Percentiles rank a stretch among this genome's conserved stretches.
phyloP scores from a whole-genome alignment of 2,888 invertebrate species.

The Heteromyza rotundicornis region DNA sequence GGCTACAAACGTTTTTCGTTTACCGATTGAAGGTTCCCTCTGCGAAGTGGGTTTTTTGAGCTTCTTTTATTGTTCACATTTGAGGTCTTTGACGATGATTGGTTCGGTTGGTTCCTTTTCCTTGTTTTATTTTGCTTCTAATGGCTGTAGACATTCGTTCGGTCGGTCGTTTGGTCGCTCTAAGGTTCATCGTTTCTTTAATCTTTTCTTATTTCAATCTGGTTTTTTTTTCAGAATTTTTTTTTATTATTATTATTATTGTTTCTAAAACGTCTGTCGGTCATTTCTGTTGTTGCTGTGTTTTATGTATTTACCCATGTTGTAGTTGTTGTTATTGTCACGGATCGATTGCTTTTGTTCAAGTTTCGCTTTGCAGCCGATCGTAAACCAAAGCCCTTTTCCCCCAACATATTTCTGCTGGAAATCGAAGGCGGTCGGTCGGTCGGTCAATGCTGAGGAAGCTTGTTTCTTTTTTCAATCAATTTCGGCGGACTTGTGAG shows the following conservation, averaged over 20 bases:
- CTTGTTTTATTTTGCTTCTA: conserved; percentile 4
- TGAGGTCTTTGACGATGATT: not conserved
- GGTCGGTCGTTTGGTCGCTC: no score
- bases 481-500: no score
- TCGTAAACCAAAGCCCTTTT: not conserved
- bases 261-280: not conserved
- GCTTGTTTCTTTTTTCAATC: no score
- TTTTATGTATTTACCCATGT: not conserved
- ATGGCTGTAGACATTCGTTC: conserved; percentile 2
- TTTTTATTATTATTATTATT: no score
- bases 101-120: not conserved
- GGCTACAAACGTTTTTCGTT: not conserved
- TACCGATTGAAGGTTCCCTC: not conserved
- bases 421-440: no score
- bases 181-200: conserved; percentile 21
- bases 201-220: conserved; percentile 9
- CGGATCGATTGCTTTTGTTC: not conserved
- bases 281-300: not conserved
- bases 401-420: no score
- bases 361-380: not conserved
- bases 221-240: no score
- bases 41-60: not conserved
- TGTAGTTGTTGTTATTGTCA: not conserved
- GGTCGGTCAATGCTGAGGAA: no score
- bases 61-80: not conserved